These are phyloP conservation scores for Macrosiphum euphorbiae DNA, from an alignment of 2,888 invertebrate species.

Conservation along the genomic window DNA sequence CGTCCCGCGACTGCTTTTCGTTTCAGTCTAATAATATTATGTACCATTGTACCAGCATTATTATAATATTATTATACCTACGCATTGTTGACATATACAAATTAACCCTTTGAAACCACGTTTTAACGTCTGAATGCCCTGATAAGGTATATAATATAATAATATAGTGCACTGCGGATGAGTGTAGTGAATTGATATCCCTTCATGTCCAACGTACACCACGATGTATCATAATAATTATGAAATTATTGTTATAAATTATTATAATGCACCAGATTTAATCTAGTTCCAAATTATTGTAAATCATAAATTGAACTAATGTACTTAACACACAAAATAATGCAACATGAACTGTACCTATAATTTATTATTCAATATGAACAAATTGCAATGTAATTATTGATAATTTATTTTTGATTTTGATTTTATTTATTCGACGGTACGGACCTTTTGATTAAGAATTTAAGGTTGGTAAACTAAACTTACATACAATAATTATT, in stretches of 20 bases:
- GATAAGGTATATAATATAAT: neutral
- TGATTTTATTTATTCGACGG: neutral
- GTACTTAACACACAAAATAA: neutral
- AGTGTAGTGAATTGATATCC: constrained; percentile 1
- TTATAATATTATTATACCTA: neutral
- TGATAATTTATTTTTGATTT: neutral
- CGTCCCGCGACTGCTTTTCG: neutral
- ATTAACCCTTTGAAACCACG: neutral
- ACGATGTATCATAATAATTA: neutral
- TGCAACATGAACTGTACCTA: neutral
- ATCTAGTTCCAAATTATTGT: neutral
- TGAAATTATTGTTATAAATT: neutral
- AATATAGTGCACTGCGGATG: neutral
- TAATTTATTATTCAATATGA: neutral
- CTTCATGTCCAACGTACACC: neutral
- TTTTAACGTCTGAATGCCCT: neutral
- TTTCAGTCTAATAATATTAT: neutral
- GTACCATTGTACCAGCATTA: neutral
- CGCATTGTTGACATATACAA: neutral
- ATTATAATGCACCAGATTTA: neutral
- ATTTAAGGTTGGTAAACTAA: neutral
- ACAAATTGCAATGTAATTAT: neutral
- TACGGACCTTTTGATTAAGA: neutral
- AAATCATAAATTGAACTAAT: neutral
- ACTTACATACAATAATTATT: neutral